A percentile compares a stretch with the other conserved stretches of the same genome.
Conservation (phyloP, 2,888 invertebrate species). For the Dinocampus coccinellae region DNA sequence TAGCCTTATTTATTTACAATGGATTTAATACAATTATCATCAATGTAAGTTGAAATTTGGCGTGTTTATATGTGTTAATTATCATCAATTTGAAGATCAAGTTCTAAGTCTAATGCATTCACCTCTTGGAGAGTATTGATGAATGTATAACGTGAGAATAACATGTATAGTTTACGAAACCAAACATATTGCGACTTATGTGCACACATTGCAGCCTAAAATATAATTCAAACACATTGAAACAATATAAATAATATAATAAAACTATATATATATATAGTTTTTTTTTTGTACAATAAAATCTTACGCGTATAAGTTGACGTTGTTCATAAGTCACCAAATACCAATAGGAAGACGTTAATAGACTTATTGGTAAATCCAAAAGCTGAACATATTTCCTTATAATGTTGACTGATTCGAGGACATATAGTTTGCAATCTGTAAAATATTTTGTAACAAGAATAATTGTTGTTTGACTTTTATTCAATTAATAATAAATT, state of each 20-base stretch:
- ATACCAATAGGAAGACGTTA: conserved; percentile 84
- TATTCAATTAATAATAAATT: conserved; percentile 3
- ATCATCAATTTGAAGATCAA: conserved; percentile 81
- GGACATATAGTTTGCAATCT: conserved; percentile 86
- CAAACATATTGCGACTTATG: conserved; percentile 95
- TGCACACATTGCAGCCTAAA: conserved; percentile 83
- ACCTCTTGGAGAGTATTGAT: conserved; percentile 89
- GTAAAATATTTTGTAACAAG: conserved; percentile 56
- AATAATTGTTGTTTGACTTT: conserved; percentile 17
- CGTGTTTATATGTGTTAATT: conserved; percentile 43
- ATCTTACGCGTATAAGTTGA: conserved; percentile 60
- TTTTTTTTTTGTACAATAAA: background rate
- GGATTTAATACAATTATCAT: conserved; percentile 13
- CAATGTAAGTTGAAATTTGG: background rate
- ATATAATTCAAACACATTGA: conserved; percentile 43
- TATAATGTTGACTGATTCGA: conserved; percentile 87
- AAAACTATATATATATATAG: background rate
- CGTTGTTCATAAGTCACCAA: conserved; percentile 63
- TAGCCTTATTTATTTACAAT: conserved; percentile 34
- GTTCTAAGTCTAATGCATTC: conserved; percentile 80
- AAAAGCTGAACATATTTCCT: conserved; percentile 88
- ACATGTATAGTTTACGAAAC: conserved; percentile 91
- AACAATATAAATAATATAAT: background rate
- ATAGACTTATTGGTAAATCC: conserved; percentile 85
- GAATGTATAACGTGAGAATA: conserved; percentile 90